phyloP scores from a whole-genome alignment of 2,797 vertebrate species.

The Platalea minor region DNA sequence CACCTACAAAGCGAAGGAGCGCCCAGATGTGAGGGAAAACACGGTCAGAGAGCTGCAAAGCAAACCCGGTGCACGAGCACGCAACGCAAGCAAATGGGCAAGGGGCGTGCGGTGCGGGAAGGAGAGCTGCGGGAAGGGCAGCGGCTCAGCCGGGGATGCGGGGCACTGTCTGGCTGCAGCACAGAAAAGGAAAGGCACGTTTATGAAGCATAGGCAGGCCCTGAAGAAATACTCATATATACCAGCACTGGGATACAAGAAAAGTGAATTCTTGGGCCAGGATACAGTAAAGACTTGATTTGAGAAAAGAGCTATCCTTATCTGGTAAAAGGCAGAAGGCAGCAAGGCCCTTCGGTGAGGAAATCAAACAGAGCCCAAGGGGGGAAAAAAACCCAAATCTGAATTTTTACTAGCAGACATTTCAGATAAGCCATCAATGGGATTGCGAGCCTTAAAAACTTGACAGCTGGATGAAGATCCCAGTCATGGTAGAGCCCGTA shows the following conservation, averaged over 20 bases:
- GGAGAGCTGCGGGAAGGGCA: not conserved
- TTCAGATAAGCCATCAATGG: not conserved
- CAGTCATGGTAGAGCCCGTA: not conserved
- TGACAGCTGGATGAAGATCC: not conserved
- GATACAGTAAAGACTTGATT: not conserved
- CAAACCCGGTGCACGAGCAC: not conserved
- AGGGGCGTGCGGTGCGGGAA: rapidly evolving
- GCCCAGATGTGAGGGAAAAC: not conserved
- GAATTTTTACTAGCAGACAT: not conserved
- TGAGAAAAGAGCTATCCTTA: not conserved
- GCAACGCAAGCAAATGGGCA: rapidly evolving
- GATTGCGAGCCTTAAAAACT: not conserved
- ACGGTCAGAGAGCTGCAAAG: not conserved
- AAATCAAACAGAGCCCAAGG: not conserved
- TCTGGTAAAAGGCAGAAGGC: not conserved
- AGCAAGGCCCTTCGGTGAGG: not conserved
- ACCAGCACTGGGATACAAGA: not conserved
- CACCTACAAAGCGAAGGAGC: not conserved
- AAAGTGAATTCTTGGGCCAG: not conserved
- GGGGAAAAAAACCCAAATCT: not conserved
- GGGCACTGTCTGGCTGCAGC: not conserved
- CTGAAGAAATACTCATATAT: not conserved
- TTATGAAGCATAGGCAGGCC: not conserved
- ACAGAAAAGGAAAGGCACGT: not conserved
- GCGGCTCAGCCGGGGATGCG: not conserved